Evolutionary conservation across 2,113 vertebrate species (phyloP).

Genomic region (Catagonus wagneri): DNA sequence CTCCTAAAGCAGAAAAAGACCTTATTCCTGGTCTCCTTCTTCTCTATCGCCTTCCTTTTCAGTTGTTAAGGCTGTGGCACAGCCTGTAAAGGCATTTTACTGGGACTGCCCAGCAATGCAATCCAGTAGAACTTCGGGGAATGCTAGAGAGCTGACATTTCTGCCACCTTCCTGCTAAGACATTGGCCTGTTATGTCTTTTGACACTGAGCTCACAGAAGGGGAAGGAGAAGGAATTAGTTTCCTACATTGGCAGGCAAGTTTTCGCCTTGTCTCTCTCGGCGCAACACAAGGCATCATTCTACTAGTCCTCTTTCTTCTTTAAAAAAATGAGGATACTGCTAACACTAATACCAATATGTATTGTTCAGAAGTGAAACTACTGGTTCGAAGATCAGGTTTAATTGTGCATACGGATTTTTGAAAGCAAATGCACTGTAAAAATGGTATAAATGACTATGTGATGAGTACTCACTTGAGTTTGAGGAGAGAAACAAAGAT

Average conservation of each 20-base stretch:
- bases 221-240: not conserved
- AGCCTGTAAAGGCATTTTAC: not conserved
- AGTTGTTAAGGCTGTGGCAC: not conserved
- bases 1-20: not conserved
- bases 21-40: not conserved
- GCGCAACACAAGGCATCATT: not conserved
- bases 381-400: not conserved
- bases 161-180: not conserved
- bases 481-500: not conserved
- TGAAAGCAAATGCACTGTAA: slow-evolving; percentile 8
- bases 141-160: not conserved
- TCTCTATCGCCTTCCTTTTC: not conserved
- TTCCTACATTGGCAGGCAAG: not conserved
- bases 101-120: not conserved
- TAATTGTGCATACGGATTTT: not conserved
- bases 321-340: not conserved
- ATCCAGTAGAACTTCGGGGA: not conserved
- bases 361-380: not conserved
- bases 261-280: not conserved
- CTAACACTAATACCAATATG: not conserved
- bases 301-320: not conserved
- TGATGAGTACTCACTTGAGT: not conserved
- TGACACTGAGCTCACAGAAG: not conserved
- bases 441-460: slow-evolving; percentile 28
- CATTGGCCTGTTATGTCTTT: not conserved